Conservation (phyloP, 2,113 vertebrate genomes). For the Catagonus wagneri region DNA sequence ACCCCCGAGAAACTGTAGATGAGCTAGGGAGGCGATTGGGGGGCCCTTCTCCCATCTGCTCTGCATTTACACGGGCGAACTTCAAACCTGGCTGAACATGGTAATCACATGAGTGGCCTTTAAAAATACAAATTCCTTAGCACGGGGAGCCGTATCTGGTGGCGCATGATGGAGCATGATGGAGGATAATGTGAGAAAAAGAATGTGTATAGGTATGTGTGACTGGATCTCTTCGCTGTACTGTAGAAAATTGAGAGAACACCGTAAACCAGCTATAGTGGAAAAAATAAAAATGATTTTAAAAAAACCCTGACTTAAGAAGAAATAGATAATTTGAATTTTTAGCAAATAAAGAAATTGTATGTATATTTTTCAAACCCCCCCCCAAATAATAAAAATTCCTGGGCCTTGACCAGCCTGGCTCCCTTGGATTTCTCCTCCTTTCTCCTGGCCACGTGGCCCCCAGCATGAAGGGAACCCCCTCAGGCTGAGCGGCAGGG, state of each 20-base stretch:
- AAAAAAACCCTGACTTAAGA: too few relatives aligned
- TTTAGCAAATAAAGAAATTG: too few relatives aligned
- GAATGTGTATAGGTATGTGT: too few relatives aligned
- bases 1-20: background rate
- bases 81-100: background rate
- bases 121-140: slow-evolving; percentile 30
- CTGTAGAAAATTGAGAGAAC: too few relatives aligned
- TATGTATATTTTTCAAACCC: too few relatives aligned
- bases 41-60: background rate
- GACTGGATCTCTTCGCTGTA: too few relatives aligned
- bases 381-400: slow-evolving; percentile 57
- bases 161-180: too few relatives aligned
- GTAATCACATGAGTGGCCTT: background rate
- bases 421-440: background rate
- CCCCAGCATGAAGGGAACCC: background rate
- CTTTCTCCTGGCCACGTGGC: background rate
- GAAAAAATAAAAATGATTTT: too few relatives aligned
- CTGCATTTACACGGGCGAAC: background rate
- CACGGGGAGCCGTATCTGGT: too few relatives aligned
- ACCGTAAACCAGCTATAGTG: too few relatives aligned
- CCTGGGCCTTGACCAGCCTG: background rate
- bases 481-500: background rate
- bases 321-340: too few relatives aligned
- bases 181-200: too few relatives aligned
- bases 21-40: background rate